These are phyloP conservation scores for Aphaenogaster ashmeadi DNA, from an alignment of 1,140 invertebrate genomes.

Conservation along the genomic window DNA sequence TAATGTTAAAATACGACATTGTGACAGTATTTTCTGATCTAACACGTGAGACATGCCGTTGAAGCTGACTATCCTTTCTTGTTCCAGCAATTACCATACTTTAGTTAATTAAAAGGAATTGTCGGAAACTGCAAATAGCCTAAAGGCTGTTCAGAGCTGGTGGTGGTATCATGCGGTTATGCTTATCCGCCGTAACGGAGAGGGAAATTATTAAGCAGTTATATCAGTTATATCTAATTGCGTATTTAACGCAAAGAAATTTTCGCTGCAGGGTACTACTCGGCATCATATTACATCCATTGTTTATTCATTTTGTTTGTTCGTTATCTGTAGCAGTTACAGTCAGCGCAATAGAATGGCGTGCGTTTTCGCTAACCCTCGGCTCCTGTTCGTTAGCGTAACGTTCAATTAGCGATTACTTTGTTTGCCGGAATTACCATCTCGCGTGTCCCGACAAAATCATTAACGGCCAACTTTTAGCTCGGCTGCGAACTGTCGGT, in stretches of 20 bases:
- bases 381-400: conserved; percentile 46
- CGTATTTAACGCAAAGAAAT: conserved; percentile 69
- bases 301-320: conserved; percentile 57
- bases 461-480: conserved; percentile 57
- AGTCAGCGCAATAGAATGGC: not conserved
- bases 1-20: not conserved
- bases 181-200: conserved; percentile 70
- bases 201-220: conserved; percentile 71
- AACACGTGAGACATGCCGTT: conserved; percentile 28
- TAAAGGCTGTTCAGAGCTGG: conserved; percentile 42
- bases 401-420: conserved; percentile 60
- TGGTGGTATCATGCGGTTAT: conserved; percentile 62
- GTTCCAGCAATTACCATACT: conserved; percentile 68
- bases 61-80: not conserved
- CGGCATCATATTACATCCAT: not conserved
- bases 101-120: conserved; percentile 73
- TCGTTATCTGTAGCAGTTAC: conserved; percentile 34
- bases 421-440: conserved; percentile 56
- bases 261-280: conserved; percentile 49
- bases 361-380: conserved; percentile 12
- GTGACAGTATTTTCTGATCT: not conserved
- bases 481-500: conserved; percentile 14
- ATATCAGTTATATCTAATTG: conserved; percentile 71
- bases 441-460: conserved; percentile 51
- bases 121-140: conserved; percentile 61